These are phyloP conservation scores for Neodontobutis hainanensis DNA, from an alignment of 2,113 vertebrate species.

Conservation along the genomic window DNA sequence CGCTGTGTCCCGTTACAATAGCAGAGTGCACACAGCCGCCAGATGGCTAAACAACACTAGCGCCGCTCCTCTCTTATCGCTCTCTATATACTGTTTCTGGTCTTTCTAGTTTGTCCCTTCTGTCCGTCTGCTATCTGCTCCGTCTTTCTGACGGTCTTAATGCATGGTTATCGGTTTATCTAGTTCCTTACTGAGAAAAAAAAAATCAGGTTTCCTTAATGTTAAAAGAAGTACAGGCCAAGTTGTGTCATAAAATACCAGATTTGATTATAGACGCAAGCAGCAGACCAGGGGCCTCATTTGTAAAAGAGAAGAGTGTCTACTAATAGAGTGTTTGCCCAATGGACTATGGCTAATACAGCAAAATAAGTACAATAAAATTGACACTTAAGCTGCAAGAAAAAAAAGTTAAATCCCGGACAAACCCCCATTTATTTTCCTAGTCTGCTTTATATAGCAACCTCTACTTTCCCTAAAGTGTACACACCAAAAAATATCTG, in stretches of 20 bases:
- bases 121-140: conserved; percentile 9
- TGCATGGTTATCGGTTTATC: conserved; percentile 13
- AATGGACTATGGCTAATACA: background rate
- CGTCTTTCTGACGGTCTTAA: conserved; percentile 6
- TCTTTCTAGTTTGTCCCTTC: background rate
- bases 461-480: no score
- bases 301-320: background rate
- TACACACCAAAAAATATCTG: no score
- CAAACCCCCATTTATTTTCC: no score
- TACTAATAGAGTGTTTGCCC: conserved; percentile 5
- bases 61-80: conserved; percentile 34
- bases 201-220: conserved; percentile 12
- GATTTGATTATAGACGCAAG: background rate
- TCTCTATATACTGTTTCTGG: conserved; percentile 29
- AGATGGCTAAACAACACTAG: conserved; percentile 64
- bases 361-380: no score
- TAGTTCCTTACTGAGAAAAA: conserved; percentile 3
- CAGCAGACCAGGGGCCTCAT: background rate
- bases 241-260: background rate
- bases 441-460: no score
- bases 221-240: conserved; percentile 9
- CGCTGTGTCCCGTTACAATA: conserved; percentile 60
- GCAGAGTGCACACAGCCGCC: conserved; percentile 31
- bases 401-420: no score
- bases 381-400: no score